Evolutionary conservation across 2,888 invertebrate genomes (phyloP).

Genomic region (Synergus japonicus): DNA sequence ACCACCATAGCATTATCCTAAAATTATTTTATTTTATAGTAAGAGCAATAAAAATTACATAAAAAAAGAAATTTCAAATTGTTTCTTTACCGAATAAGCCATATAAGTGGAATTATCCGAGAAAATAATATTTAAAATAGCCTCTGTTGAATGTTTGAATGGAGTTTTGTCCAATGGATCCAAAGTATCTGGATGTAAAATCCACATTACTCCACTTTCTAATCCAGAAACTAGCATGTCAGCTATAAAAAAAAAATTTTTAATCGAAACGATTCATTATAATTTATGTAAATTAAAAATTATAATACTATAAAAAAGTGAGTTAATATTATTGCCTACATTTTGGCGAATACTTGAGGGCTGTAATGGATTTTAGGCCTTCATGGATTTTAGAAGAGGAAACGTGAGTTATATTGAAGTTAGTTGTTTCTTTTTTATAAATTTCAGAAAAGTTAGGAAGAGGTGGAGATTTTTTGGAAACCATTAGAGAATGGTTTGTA

Average conservation of each 20-base stretch:
- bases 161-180: slow-evolving; percentile 77
- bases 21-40: neutral
- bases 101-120: slow-evolving; percentile 79
- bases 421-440: slow-evolving; percentile 51
- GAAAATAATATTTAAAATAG: slow-evolving; percentile 79
- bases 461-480: slow-evolving; percentile 52
- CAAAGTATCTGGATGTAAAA: slow-evolving; percentile 81
- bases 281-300: slow-evolving; percentile 67
- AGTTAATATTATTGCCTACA: slow-evolving; percentile 74
- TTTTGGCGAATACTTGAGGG: slow-evolving; percentile 80
- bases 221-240: slow-evolving; percentile 79
- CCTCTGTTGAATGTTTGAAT: slow-evolving; percentile 76
- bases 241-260: slow-evolving; percentile 56
- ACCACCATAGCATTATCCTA: slow-evolving; percentile 80
- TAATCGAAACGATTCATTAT: neutral
- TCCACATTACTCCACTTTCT: slow-evolving; percentile 80
- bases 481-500: slow-evolving; percentile 49
- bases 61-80: neutral
- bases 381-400: slow-evolving; percentile 57
- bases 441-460: slow-evolving; percentile 56
- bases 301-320: slow-evolving; percentile 70
- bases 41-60: slow-evolving; percentile 2
- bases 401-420: slow-evolving; percentile 54
- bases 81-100: slow-evolving; percentile 79
- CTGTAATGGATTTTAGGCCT: slow-evolving; percentile 54